Evolutionary conservation across 2,113 vertebrate species (phyloP).

Genomic region (Elgaria multicarinata): DNA sequence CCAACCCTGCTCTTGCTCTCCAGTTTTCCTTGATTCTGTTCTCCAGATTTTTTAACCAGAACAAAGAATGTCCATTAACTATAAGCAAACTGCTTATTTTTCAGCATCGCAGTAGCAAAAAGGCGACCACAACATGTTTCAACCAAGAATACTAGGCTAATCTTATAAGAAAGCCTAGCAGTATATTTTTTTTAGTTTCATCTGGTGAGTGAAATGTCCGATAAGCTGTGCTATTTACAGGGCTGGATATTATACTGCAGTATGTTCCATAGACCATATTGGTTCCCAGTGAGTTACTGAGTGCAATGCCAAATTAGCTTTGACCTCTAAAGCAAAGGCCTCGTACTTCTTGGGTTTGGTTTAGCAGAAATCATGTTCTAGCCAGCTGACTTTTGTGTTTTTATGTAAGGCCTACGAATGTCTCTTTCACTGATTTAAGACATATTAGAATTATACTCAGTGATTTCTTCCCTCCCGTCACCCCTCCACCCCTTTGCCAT

Average conservation of each 20-base stretch:
- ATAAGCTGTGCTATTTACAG: not conserved
- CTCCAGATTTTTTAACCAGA: not conserved
- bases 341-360: not conserved
- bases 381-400: not conserved
- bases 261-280: slow-evolving; percentile 6
- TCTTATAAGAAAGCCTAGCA: not conserved
- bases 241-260: slow-evolving; percentile 8
- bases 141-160: not conserved
- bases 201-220: not conserved
- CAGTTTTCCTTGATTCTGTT: not conserved
- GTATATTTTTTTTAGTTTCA: not conserved
- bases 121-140: not conserved
- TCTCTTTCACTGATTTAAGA: not conserved
- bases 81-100: not conserved
- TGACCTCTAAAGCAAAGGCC: not conserved
- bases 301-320: slow-evolving; percentile 3
- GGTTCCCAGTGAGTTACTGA: not conserved
- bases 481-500: not conserved
- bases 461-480: too few relatives aligned
- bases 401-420: not conserved
- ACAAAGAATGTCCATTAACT: not conserved
- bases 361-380: not conserved
- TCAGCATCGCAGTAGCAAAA: not conserved
- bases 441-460: not conserved
- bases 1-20: not conserved